phyloP scores from a whole-genome alignment of 1,140 invertebrate species.

The Drosophila prosaltans region DNA sequence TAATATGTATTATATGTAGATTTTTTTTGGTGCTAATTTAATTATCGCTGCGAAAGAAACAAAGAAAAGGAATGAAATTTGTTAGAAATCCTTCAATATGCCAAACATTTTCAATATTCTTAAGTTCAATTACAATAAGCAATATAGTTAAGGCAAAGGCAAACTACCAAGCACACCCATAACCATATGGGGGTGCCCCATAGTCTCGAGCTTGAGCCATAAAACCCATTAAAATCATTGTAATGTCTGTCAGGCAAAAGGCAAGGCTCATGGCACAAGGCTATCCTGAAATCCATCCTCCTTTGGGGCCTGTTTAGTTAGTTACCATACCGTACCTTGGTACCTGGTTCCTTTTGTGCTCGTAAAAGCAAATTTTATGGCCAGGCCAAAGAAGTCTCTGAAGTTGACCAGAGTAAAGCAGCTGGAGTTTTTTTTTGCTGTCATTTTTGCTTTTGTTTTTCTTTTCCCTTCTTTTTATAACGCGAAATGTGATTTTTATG shows the following conservation, averaged over 20 bases:
- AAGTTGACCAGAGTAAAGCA: constrained; percentile 49
- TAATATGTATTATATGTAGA: no score
- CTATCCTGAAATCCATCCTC: constrained; percentile 25
- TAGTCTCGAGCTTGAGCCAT: constrained; percentile 56
- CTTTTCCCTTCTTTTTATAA: constrained; percentile 57
- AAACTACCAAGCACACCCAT: constrained; percentile 60
- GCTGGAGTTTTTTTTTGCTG: constrained; percentile 37
- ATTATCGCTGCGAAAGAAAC: constrained; percentile 59
- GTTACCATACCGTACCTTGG: not conserved
- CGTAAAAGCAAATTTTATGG: constrained; percentile 74
- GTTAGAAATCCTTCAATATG: constrained; percentile 52
- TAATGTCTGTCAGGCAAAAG: constrained; percentile 72
- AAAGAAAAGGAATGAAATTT: constrained; percentile 17
- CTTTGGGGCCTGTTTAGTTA: constrained; percentile 52
- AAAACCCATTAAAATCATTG: constrained; percentile 79
- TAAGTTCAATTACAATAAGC: constrained; percentile 39
- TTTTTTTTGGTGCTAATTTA: constrained; percentile 29
- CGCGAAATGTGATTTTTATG: constrained; percentile 80
- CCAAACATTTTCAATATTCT: constrained; percentile 50
- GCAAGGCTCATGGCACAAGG: constrained; percentile 33
- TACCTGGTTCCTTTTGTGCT: constrained; percentile 51
- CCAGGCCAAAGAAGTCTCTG: constrained; percentile 20
- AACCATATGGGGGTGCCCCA: constrained; percentile 65
- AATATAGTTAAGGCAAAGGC: constrained; percentile 33
- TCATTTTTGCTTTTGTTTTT: constrained; percentile 14